A percentile compares a stretch with the other conserved stretches of the same genome.
Conservation (phyloP, 2,797 vertebrate genomes). For the Carcharodon carcharias region DNA sequence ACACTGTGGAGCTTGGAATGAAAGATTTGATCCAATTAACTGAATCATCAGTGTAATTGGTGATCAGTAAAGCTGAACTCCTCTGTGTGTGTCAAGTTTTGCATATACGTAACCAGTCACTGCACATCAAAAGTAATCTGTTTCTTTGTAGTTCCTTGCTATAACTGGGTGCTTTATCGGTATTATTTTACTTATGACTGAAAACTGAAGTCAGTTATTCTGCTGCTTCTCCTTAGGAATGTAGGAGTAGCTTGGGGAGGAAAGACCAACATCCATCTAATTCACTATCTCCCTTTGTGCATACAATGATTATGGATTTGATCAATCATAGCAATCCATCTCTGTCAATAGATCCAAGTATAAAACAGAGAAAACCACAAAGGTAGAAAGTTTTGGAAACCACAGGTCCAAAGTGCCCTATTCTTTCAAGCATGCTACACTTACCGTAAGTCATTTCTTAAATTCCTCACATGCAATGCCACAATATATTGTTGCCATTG, state of each 20-base stretch:
- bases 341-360: neutral
- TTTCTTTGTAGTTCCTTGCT: neutral
- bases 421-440: neutral
- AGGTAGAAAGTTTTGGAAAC: neutral
- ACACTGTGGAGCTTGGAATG: neutral
- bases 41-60: neutral
- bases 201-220: neutral
- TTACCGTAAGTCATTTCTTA: neutral
- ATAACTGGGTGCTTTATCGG: neutral
- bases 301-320: neutral
- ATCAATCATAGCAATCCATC: neutral
- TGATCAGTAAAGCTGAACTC: neutral
- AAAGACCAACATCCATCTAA: too few species aligned
- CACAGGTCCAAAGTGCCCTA: neutral
- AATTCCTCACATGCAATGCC: neutral
- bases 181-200: neutral
- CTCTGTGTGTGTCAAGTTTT: neutral
- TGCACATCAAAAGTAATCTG: neutral
- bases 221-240: neutral
- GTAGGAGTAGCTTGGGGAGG: neutral
- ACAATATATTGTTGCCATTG: too few species aligned
- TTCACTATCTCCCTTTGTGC: neutral
- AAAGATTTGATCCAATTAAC: neutral
- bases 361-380: neutral
- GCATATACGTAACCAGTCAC: neutral